These are phyloP conservation scores for Nycticryphes semicollaris DNA, from an alignment of 2,113 vertebrate species.

Conservation along the genomic window DNA sequence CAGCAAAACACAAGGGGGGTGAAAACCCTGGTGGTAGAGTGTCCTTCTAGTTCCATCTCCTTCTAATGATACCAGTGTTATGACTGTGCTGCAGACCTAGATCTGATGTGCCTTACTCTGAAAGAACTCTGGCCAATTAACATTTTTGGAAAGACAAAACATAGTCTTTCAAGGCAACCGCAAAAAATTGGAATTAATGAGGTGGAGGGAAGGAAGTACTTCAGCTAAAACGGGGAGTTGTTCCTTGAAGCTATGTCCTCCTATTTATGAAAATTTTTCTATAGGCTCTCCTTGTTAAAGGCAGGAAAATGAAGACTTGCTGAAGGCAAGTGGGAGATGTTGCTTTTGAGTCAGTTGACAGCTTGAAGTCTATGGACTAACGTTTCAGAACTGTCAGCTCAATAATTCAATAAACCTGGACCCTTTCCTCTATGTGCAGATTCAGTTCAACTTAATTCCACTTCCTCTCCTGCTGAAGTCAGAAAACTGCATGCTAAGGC, in stretches of 20 bases:
- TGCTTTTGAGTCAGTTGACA: background rate
- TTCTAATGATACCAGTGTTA: background rate
- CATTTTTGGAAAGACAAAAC: background rate
- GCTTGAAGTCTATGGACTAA: background rate
- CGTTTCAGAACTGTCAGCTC: background rate
- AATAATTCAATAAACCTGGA: background rate
- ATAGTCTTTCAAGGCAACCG: background rate
- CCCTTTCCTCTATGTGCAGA: background rate
- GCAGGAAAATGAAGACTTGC: background rate
- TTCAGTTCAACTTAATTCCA: background rate
- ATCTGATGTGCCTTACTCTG: background rate
- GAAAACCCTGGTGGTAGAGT: background rate
- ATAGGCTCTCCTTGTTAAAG: background rate
- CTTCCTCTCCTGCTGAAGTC: background rate
- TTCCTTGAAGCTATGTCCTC: background rate
- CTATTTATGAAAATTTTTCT: background rate
- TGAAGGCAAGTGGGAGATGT: background rate
- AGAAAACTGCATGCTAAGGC: background rate
- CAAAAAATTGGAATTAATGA: background rate
- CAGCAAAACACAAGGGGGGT: background rate
- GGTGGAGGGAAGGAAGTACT: background rate
- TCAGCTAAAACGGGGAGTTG: background rate
- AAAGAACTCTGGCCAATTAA: background rate
- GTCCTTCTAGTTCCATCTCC: background rate
- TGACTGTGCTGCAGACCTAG: background rate